A percentile compares a stretch with the other conserved stretches of the same genome.
phyloP scores from a whole-genome alignment of 1,140 invertebrate genomes.

The Cyrtorhinus lividipennis region DNA sequence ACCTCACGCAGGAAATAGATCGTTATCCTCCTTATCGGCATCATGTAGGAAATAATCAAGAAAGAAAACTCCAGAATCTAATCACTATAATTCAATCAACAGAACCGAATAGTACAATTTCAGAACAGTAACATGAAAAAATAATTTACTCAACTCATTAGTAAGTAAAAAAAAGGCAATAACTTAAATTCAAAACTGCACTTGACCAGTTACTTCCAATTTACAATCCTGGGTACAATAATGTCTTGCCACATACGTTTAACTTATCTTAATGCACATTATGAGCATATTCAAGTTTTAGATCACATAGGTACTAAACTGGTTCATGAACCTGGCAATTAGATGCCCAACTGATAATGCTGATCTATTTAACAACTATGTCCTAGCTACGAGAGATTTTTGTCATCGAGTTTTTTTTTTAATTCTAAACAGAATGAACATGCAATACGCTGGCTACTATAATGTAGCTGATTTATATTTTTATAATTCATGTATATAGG shows the following conservation, averaged over 20 bases:
- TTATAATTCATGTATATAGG: slow-evolving; percentile 8
- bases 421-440: slow-evolving; percentile 4
- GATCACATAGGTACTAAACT: slow-evolving; percentile 6
- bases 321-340: slow-evolving; percentile 3
- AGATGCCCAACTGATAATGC: neutral
- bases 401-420: neutral
- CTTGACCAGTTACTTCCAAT: neutral
- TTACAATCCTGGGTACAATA: neutral
- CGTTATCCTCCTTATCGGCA: too few species aligned
- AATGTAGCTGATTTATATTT: neutral
- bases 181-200: neutral
- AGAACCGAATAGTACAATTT: slow-evolving; percentile 13
- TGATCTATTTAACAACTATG: neutral
- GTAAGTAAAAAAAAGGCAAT: slow-evolving; percentile 1
- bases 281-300: slow-evolving; percentile 7
- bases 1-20: too few species aligned
- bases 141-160: slow-evolving; percentile 3
- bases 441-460: slow-evolving; percentile 1
- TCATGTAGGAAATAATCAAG: too few species aligned
- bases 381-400: neutral
- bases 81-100: slow-evolving; percentile 2
- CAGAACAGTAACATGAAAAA: slow-evolving; percentile 13
- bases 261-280: slow-evolving; percentile 1
- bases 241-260: neutral
- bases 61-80: neutral